Percentiles rank a stretch among this genome's conserved stretches.
Conservation (phyloP, 2,797 vertebrate species). For the Todus mexicanus region DNA sequence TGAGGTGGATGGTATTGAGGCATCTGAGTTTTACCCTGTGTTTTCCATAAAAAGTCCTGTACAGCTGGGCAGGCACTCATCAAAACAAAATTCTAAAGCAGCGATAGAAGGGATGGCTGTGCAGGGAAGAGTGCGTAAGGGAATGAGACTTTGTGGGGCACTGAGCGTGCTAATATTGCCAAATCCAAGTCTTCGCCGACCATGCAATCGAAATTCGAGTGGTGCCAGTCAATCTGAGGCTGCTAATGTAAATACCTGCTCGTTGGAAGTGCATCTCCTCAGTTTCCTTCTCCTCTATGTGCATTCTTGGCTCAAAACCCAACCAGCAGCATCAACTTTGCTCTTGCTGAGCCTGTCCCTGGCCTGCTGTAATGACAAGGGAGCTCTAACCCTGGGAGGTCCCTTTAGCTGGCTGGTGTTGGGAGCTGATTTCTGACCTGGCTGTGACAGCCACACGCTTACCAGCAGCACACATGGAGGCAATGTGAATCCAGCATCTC, state of each 20-base stretch:
- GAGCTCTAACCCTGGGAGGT: rapidly evolving
- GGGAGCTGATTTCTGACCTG: not conserved
- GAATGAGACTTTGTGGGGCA: not conserved
- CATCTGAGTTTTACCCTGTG: not conserved
- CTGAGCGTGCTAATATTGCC: not conserved
- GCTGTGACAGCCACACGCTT: not conserved
- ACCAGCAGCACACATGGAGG: not conserved
- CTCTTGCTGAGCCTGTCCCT: not conserved
- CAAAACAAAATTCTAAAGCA: not conserved
- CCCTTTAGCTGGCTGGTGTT: not conserved
- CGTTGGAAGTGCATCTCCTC: not conserved
- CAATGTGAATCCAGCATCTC: not conserved
- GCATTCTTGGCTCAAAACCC: not conserved
- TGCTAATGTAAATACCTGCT: not conserved
- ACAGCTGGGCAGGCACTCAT: not conserved
- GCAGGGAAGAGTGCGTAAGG: not conserved
- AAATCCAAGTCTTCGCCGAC: not conserved
- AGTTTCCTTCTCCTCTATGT: not conserved
- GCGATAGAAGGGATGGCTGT: not conserved
- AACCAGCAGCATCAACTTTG: not conserved
- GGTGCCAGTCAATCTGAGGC: not conserved
- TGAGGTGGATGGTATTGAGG: not conserved
- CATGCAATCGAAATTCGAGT: not conserved
- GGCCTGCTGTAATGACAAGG: not conserved
- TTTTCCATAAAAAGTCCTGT: not conserved